phyloP scores from a whole-genome alignment of 2,797 vertebrate species.

The Kryptolebias ocellatus region DNA sequence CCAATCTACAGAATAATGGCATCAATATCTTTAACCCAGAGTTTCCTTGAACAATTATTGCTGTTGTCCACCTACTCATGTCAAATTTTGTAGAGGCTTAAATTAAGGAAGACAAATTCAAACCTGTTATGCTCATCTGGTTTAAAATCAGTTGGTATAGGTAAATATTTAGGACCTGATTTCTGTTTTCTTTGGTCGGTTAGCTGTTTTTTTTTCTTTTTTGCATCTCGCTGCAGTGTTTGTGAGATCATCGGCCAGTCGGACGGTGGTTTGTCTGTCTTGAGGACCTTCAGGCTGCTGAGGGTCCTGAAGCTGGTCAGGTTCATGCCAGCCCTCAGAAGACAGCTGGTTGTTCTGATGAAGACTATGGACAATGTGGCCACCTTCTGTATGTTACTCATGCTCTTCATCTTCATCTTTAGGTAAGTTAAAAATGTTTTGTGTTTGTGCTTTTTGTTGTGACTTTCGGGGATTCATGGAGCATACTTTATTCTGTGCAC shows the following conservation, averaged over 20 bases:
- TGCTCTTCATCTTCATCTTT: slow-evolving; percentile 98
- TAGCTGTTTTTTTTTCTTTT: not conserved
- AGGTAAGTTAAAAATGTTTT: slow-evolving; percentile 78
- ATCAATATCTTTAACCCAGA: no score
- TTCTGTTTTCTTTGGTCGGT: not conserved
- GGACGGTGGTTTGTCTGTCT: slow-evolving; percentile 91
- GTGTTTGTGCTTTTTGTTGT: not conserved
- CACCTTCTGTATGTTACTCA: slow-evolving; percentile 98
- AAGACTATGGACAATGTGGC: slow-evolving; percentile 99
- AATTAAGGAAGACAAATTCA: not conserved
- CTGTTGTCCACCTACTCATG: no score
- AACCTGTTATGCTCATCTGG: not conserved
- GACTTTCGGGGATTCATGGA: not conserved
- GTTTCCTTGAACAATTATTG: no score
- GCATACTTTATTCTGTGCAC: no score
- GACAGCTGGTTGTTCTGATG: slow-evolving; percentile 97
- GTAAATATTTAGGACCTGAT: not conserved
- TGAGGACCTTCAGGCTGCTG: slow-evolving; percentile 93
- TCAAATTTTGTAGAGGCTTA: no score
- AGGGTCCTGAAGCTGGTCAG: slow-evolving; percentile 95
- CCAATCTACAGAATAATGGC: no score
- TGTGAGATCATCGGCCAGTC: slow-evolving; percentile 96
- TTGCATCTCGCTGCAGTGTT: slow-evolving; percentile 75
- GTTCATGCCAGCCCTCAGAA: slow-evolving; percentile 95
- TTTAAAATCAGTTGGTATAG: not conserved